Conservation (phyloP, 2,888 invertebrate species). For the Campoplex nolae region DNA sequence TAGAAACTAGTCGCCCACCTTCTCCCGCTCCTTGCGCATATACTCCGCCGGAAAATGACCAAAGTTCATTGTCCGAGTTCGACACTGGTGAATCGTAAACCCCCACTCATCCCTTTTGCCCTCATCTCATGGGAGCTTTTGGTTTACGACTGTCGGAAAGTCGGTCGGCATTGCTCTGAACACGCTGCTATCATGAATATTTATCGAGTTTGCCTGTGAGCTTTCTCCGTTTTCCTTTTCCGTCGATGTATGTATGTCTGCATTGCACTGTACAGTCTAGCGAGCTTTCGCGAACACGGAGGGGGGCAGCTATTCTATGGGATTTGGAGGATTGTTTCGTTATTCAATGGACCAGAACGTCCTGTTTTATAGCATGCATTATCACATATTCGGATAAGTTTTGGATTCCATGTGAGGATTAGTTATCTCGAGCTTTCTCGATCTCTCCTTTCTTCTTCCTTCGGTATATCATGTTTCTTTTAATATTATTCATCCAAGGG, state of each 20-base stretch:
- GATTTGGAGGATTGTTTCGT: constrained; percentile 41
- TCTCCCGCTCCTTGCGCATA: not conserved
- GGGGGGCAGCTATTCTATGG: not conserved
- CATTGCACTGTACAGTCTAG: constrained; percentile 13
- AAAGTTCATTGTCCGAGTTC: constrained; percentile 66
- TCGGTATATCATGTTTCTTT: not conserved
- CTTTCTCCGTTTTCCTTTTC: constrained; percentile 27
- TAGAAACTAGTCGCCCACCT: not conserved
- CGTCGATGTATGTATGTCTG: constrained; percentile 3
- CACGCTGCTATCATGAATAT: constrained; percentile 62
- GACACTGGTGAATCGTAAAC: constrained; percentile 59
- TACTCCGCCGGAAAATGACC: constrained; percentile 57
- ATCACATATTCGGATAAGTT: constrained; percentile 11
- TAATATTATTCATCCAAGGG: not conserved
- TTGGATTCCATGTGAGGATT: constrained; percentile 26
- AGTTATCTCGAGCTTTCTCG: constrained; percentile 1
- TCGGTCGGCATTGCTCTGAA: constrained; percentile 47
- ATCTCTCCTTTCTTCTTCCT: not conserved
- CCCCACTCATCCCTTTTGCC: not conserved
- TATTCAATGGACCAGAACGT: constrained; percentile 47
- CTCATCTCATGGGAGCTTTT: constrained; percentile 53
- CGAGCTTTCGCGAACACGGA: constrained; percentile 16
- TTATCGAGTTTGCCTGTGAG: constrained; percentile 61
- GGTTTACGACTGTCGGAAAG: constrained; percentile 65
- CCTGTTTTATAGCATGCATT: constrained; percentile 44